Evolutionary conservation across 2,888 invertebrate genomes (phyloP).

Genomic region (Tenodera sinensis): DNA sequence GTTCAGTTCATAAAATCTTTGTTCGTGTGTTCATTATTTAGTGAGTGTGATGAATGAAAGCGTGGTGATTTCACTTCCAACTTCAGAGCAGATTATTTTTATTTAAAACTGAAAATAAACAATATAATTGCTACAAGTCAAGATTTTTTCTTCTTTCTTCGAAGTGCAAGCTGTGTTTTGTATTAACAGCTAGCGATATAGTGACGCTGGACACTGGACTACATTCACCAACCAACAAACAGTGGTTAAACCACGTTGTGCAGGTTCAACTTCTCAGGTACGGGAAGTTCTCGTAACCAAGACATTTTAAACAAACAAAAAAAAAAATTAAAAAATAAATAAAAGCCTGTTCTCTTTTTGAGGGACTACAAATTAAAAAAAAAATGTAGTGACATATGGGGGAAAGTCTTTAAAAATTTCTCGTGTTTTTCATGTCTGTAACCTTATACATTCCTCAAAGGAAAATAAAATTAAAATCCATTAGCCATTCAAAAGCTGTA

Average conservation of each 20-base stretch:
- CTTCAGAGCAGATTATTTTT: constrained; percentile 29
- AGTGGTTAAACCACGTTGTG: constrained; percentile 21
- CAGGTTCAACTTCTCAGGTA: neutral
- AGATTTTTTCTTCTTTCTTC: neutral
- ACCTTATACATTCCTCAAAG: constrained; percentile 32
- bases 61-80: constrained; percentile 24
- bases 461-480: constrained; percentile 13
- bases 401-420: constrained; percentile 20
- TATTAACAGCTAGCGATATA: constrained; percentile 1
- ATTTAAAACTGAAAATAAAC: constrained; percentile 20
- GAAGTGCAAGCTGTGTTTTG: constrained; percentile 21
- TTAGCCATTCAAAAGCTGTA: constrained; percentile 4
- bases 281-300: constrained; percentile 19
- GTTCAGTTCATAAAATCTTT: constrained; percentile 24
- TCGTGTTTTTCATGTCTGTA: constrained; percentile 31
- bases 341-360: constrained; percentile 27
- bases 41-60: constrained; percentile 24
- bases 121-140: neutral
- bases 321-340: neutral
- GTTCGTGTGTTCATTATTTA: constrained; percentile 29
- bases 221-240: constrained; percentile 6
- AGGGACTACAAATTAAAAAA: constrained; percentile 6
- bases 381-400: constrained; percentile 8
- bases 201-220: constrained; percentile 12
- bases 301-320: constrained; percentile 13